These are phyloP conservation scores for Todiramphus saurophagus DNA, from an alignment of 2,113 vertebrate species.

Conservation along the genomic window DNA sequence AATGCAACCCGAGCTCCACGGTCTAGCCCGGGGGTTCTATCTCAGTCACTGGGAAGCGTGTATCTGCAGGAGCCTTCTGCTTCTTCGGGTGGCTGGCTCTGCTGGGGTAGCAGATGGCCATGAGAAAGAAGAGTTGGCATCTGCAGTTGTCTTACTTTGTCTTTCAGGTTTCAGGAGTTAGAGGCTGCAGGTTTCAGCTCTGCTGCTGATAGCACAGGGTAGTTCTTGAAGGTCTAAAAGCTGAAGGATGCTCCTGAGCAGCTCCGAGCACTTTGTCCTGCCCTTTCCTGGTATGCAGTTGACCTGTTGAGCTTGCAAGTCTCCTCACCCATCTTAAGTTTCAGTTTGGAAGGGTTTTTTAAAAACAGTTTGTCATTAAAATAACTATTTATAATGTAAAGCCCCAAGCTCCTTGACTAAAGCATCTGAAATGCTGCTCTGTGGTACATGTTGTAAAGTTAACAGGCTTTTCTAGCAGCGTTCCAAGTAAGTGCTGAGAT, in stretches of 20 bases:
- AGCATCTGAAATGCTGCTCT: neutral
- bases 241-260: neutral
- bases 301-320: accelerated
- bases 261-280: neutral
- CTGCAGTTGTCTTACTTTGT: accelerated
- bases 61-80: neutral
- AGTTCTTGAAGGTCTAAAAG: neutral
- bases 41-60: neutral
- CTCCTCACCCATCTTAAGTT: neutral
- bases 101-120: neutral
- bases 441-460: neutral
- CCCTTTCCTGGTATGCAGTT: neutral
- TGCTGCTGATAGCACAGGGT: neutral
- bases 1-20: accelerated
- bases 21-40: neutral
- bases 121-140: neutral
- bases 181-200: neutral
- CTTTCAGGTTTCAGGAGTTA: neutral
- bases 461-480: neutral
- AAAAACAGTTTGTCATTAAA: neutral
- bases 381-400: neutral
- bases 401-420: neutral
- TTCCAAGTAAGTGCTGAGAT: neutral
- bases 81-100: neutral
- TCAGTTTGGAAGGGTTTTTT: neutral